Base-by-base conservation (phyloP, 1,140 invertebrate genomes). In the Oedothorax gibbosus region DNA sequence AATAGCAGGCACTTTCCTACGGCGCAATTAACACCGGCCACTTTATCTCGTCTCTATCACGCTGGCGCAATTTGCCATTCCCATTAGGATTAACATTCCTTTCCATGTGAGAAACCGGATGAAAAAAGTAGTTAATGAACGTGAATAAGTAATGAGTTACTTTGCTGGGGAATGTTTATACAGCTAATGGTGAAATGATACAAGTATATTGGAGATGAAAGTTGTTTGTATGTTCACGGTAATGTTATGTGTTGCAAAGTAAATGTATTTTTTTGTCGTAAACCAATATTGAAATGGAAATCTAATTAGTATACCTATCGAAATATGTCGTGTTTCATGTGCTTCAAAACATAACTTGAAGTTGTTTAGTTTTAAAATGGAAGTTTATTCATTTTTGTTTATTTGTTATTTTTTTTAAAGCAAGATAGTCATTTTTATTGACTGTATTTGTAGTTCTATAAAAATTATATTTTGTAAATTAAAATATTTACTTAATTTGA, bases 81-180 rank as follows among this genome's bases (percentile, higher is more conserved):
- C 14, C 53, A 7, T 49, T 51, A 71, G 68, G 68, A 71, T 71
- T 53, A 71, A 53, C 68, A 71, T 71, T 51, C 68, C 68, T 18
- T 21, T 21, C n/a, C 20, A 53, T 71, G 35, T 18, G 12, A 15
- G 15, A 51, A 51, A 71, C 18, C 53, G 68, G 68, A 51, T 35
- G 35, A 71, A 51, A 69, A 51, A 71, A 51, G 15, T n/a, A 51
- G 68, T 71, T 53, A 71, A 71, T 71, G 50, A 71, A 71, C 50
- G 49, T 60, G 57, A 51, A 53, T 51, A 71, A 71, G 20, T 71
- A 51, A 71, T 71, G 53, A 9, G 50, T 50, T 51, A 35, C 53
- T 71, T 7, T 15, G 8, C 12, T 18, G 68, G 18, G 15, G 15
- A 71, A 51, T 51, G 50, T 51, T 71, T 71, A 51, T 51, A 8